These are phyloP conservation scores for Psettodes erumei DNA, from an alignment of 2,113 vertebrate genomes.

Conservation along the genomic window DNA sequence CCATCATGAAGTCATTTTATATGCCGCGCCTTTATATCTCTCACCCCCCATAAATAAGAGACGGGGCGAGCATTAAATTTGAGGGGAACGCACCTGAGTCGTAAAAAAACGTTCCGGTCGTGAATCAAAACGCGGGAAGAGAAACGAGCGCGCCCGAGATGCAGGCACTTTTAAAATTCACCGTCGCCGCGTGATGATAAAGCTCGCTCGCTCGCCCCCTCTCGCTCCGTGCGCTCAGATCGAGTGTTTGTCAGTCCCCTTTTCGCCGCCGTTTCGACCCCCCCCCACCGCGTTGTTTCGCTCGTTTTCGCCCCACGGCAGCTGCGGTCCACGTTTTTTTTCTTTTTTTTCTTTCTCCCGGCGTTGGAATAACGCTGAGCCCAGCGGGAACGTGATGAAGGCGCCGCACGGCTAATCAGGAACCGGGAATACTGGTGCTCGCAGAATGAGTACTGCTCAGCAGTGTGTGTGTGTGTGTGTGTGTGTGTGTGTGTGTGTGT, in stretches of 20 bases:
- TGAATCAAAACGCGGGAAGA: conserved; percentile 70
- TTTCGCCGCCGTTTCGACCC: conserved; percentile 58
- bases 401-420: conserved; percentile 54
- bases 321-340: conserved; percentile 26
- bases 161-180: conserved; percentile 68
- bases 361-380: conserved; percentile 62
- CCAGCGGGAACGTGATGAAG: conserved; percentile 67
- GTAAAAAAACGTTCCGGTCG: conserved; percentile 69
- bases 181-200: conserved; percentile 60
- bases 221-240: conserved; percentile 33
- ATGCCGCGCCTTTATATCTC: conserved; percentile 52
- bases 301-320: conserved; percentile 45
- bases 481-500: background rate
- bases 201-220: conserved; percentile 30
- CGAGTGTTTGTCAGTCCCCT: conserved; percentile 62
- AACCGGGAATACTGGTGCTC: conserved; percentile 47
- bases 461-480: conserved; percentile 22
- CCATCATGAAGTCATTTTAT: conserved; percentile 69
- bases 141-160: conserved; percentile 40
- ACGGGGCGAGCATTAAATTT: conserved; percentile 64
- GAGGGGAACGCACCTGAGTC: conserved; percentile 62
- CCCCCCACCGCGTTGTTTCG: conserved; percentile 60
- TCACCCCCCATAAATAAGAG: conserved; percentile 76
- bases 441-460: conserved; percentile 55
- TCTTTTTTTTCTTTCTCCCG: too few relatives aligned